phyloP scores from a whole-genome alignment of 2,888 invertebrate genomes.

The Amiota minor region DNA sequence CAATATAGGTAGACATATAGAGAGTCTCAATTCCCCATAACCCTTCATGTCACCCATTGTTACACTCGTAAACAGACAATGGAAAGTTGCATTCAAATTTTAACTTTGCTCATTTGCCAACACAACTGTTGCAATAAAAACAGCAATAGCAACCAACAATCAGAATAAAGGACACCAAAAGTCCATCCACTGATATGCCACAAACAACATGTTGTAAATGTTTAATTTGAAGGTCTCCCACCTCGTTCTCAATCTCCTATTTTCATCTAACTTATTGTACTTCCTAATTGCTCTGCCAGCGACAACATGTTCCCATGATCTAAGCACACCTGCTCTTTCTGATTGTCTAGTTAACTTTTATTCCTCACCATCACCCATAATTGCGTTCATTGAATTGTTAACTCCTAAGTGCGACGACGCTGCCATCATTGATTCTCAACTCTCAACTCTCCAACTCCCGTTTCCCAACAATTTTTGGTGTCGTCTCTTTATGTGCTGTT shows the following conservation, averaged over 20 bases:
- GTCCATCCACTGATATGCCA: constrained; percentile 42
- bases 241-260: constrained; percentile 46
- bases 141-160: not conserved
- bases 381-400: constrained; percentile 68
- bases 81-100: constrained; percentile 30
- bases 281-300: no score
- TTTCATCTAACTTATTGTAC: no score
- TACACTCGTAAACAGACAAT: no score
- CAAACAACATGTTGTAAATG: constrained; percentile 64
- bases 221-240: constrained; percentile 62
- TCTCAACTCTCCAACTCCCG: no score
- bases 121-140: constrained; percentile 15
- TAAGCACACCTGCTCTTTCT: not conserved
- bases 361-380: constrained; percentile 43
- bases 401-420: constrained; percentile 50
- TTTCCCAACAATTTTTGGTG: no score
- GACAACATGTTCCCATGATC: constrained; percentile 48
- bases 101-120: constrained; percentile 27
- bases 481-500: constrained; percentile 14
- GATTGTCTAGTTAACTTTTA: not conserved
- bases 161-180: not conserved
- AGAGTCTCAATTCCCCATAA: not conserved
- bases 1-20: no score
- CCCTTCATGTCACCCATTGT: constrained; percentile 18
- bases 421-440: constrained; percentile 4